Evolutionary conservation across 1,140 invertebrate species (phyloP).

Genomic region (Eupeodes corollae): DNA sequence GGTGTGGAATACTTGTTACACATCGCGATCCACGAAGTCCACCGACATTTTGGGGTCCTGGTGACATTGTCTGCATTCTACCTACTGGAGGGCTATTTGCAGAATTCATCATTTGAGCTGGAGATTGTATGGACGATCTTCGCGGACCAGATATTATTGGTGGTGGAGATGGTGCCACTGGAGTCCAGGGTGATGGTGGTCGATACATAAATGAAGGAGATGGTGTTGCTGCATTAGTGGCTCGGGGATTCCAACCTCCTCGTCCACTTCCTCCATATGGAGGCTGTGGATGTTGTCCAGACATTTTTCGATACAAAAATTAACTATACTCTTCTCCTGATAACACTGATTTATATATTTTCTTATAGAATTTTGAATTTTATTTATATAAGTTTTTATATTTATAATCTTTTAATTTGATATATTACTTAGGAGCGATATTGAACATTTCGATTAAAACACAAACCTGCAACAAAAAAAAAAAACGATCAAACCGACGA

Average conservation of each 20-base stretch:
- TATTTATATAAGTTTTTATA: too few species aligned
- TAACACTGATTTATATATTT: background rate
- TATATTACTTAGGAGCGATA: too few species aligned
- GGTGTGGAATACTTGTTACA: slow-evolving; percentile 40
- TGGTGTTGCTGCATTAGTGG: slow-evolving; percentile 24
- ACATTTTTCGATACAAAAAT: slow-evolving; percentile 37
- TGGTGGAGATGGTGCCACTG: slow-evolving; percentile 43
- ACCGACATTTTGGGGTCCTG: slow-evolving; percentile 38
- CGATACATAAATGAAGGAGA: slow-evolving; percentile 45
- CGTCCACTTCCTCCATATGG: slow-evolving; percentile 41
- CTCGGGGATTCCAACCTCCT: slow-evolving; percentile 34
- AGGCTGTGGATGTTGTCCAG: slow-evolving; percentile 41
- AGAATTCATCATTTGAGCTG: slow-evolving; percentile 23
- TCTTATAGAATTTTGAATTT: background rate
- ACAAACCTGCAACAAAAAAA: too few species aligned
- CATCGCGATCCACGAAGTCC: slow-evolving; percentile 36
- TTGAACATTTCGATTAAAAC: too few species aligned
- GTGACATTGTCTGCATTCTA: slow-evolving; percentile 40
- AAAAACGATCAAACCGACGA: too few species aligned
- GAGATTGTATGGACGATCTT: slow-evolving; percentile 39
- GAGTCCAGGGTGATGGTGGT: slow-evolving; percentile 50
- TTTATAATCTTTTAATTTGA: too few species aligned
- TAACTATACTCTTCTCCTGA: background rate
- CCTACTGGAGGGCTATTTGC: slow-evolving; percentile 30
- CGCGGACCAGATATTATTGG: slow-evolving; percentile 47